Conservation (phyloP, 1,140 invertebrate genomes). For the Lordiphosa collinella region DNA sequence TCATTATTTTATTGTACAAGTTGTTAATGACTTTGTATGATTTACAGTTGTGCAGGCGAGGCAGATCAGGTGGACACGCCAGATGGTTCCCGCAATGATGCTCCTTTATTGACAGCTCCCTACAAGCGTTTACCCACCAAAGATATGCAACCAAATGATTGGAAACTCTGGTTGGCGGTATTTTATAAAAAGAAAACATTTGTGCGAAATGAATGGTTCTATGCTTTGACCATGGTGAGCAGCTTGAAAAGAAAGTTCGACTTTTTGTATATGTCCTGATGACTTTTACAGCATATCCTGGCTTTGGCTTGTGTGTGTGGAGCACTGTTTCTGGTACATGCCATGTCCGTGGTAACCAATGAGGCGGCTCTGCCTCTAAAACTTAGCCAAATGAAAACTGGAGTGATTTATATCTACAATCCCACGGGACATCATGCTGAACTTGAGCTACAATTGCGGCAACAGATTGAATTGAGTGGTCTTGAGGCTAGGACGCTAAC, state of each 20-base stretch:
- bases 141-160: slow-evolving; percentile 6
- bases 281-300: slow-evolving; percentile 33
- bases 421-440: slow-evolving; percentile 34
- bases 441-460: slow-evolving; percentile 43
- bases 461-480: slow-evolving; percentile 48
- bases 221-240: slow-evolving; percentile 59
- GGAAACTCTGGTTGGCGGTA: slow-evolving; percentile 54
- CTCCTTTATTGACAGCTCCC: slow-evolving; percentile 18
- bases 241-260: no score
- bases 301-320: slow-evolving; percentile 29
- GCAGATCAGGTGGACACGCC: slow-evolving; percentile 64
- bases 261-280: background rate
- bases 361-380: slow-evolving; percentile 44
- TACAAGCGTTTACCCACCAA: slow-evolving; percentile 33
- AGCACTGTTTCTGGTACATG: slow-evolving; percentile 52
- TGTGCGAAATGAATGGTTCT: slow-evolving; percentile 51
- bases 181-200: slow-evolving; percentile 76
- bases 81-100: slow-evolving; percentile 24
- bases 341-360: slow-evolving; percentile 48
- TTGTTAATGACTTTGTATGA: background rate
- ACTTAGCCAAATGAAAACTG: slow-evolving; percentile 39
- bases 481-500: slow-evolving; percentile 30
- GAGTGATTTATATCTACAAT: slow-evolving; percentile 56
- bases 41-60: slow-evolving; percentile 56
- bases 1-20: no score